phyloP scores from a whole-genome alignment of 1,140 invertebrate genomes.

The Pogonomyrmex barbatus region DNA sequence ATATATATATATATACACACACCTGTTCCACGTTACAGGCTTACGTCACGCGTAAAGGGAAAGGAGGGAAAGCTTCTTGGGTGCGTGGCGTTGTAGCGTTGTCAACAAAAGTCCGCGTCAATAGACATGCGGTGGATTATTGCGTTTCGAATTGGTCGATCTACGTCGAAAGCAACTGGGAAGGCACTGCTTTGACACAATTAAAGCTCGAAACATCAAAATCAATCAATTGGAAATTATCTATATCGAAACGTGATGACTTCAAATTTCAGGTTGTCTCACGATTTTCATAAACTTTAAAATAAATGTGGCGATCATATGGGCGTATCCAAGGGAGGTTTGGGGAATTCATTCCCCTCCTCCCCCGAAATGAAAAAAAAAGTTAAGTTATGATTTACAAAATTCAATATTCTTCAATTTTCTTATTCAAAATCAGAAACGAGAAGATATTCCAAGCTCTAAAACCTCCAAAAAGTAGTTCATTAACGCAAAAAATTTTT shows the following conservation, averaged over 20 bases:
- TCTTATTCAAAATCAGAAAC: too few species aligned
- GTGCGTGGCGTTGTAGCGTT: slow-evolving; percentile 27
- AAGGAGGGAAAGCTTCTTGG: slow-evolving; percentile 45
- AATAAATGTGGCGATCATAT: too few species aligned
- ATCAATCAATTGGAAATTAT: slow-evolving; percentile 1
- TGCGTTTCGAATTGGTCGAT: slow-evolving; percentile 45
- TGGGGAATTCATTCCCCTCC: too few species aligned
- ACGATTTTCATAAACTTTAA: too few species aligned
- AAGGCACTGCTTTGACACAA: background rate
- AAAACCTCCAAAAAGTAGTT: too few species aligned
- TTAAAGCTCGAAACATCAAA: background rate
- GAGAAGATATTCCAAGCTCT: too few species aligned
- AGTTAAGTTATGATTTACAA: too few species aligned
- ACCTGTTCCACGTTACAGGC: slow-evolving; percentile 38
- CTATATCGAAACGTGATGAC: background rate
- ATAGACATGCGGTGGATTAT: slow-evolving; percentile 40
- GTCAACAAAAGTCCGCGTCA: slow-evolving; percentile 45
- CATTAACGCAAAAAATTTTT: too few species aligned
- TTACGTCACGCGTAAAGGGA: slow-evolving; percentile 45
- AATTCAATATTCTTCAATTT: too few species aligned
- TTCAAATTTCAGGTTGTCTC: background rate
- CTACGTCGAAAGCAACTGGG: background rate
- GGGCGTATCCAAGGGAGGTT: too few species aligned
- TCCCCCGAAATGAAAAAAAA: too few species aligned
- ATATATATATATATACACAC: too few species aligned